phyloP scores from a whole-genome alignment of 2,797 vertebrate genomes.

The Pelochelys cantorii region DNA sequence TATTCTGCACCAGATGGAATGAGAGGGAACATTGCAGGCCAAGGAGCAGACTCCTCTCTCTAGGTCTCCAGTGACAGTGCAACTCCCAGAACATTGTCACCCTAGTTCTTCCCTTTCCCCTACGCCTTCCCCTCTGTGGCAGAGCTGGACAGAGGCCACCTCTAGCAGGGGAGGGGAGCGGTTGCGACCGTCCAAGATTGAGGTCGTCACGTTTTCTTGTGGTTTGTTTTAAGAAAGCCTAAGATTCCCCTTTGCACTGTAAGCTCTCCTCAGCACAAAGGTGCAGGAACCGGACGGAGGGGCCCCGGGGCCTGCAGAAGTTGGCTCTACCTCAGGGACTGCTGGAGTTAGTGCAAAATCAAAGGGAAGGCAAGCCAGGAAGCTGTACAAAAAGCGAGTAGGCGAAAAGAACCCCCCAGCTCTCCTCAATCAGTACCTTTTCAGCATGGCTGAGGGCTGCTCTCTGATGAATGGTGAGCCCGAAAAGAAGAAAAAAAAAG shows the following conservation, averaged over 20 bases:
- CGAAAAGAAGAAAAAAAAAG: too few species aligned
- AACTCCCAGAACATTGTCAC: background rate
- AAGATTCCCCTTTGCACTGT: background rate
- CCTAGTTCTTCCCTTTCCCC: background rate
- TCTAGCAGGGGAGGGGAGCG: background rate
- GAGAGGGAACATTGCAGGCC: background rate
- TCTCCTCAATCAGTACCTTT: constrained; percentile 65
- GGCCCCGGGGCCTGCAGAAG: constrained; percentile 4
- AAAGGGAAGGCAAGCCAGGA: constrained; percentile 57
- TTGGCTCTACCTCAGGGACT: constrained; percentile 10
- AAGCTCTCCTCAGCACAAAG: background rate
- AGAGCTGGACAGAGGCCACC: background rate
- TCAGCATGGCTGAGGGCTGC: constrained; percentile 54
- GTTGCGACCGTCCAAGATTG: background rate
- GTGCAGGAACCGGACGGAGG: background rate
- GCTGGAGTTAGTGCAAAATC: constrained; percentile 38
- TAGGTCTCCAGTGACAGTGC: background rate
- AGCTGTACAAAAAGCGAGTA: constrained; percentile 61
- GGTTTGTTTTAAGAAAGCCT: background rate
- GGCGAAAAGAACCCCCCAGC: constrained; percentile 54
- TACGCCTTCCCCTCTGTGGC: fast-evolving
- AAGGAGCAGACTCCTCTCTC: fast-evolving
- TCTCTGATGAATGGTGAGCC: too few species aligned
- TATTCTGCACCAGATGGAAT: too few species aligned
- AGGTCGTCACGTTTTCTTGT: background rate